Conservation (phyloP, 2,113 vertebrate genomes). For the Xiphophorus hellerii region DNA sequence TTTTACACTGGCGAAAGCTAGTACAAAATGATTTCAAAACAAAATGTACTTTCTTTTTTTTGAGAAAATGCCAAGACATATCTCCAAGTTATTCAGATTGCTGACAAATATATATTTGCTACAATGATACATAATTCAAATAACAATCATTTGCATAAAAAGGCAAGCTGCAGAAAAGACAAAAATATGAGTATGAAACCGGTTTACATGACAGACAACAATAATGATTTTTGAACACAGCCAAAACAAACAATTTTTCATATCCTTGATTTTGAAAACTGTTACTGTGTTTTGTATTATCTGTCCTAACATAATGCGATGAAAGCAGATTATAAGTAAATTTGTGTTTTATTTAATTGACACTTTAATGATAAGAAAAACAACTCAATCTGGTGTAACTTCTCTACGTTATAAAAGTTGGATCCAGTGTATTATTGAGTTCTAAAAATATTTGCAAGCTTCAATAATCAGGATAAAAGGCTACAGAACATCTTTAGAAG, state of each 20-base stretch:
- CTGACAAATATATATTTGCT: background rate
- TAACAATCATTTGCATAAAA: conserved; percentile 10
- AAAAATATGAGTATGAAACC: background rate
- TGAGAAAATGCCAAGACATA: background rate
- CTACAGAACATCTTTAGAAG: background rate
- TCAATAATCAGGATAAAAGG: background rate
- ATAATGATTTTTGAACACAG: background rate
- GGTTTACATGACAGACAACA: background rate
- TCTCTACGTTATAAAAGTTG: background rate
- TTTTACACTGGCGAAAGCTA: background rate
- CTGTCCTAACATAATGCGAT: background rate
- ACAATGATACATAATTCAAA: background rate
- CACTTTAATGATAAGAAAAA: background rate
- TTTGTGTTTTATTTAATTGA: no score
- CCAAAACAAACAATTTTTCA: background rate
- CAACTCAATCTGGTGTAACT: background rate
- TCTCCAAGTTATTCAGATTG: background rate
- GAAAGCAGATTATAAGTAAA: background rate
- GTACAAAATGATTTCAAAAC: background rate
- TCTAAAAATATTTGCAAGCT: background rate
- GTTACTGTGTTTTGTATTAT: background rate
- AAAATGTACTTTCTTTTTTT: background rate
- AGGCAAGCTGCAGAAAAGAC: background rate
- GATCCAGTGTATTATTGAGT: background rate
- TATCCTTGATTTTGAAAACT: background rate